Conservation (phyloP, 2,888 invertebrate genomes). For the Conomelus anceps region DNA sequence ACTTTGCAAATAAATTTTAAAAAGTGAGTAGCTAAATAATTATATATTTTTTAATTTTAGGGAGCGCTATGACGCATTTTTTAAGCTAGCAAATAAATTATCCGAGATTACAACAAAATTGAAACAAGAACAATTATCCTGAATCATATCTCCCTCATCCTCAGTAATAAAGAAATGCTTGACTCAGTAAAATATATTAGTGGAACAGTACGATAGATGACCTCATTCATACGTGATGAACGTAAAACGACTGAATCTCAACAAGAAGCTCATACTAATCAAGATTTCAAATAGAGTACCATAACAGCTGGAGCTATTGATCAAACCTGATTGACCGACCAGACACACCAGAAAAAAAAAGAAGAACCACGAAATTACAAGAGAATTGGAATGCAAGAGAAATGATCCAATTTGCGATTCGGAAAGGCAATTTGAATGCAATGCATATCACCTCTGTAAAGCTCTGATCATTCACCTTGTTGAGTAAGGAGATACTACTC, state of each 20-base stretch:
- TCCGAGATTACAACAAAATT: too few relatives aligned
- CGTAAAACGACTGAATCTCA: not conserved
- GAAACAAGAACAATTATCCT: too few relatives aligned
- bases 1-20: too few relatives aligned
- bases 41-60: too few relatives aligned
- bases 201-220: not conserved
- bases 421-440: not conserved
- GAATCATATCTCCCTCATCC: too few relatives aligned
- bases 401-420: not conserved
- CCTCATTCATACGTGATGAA: not conserved
- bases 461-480: not conserved
- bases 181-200: too few relatives aligned
- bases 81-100: too few relatives aligned
- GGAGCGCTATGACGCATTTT: too few relatives aligned
- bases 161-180: too few relatives aligned
- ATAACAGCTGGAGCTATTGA: not conserved
- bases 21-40: too few relatives aligned
- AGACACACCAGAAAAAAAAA: not conserved
- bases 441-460: not conserved
- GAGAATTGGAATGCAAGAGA: not conserved
- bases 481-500: not conserved
- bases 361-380: not conserved
- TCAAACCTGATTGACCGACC: not conserved
- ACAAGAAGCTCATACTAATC: not conserved
- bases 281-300: not conserved